Evolutionary conservation across 2,797 vertebrate species (phyloP).

Genomic region (Gobio occitaniae): DNA sequence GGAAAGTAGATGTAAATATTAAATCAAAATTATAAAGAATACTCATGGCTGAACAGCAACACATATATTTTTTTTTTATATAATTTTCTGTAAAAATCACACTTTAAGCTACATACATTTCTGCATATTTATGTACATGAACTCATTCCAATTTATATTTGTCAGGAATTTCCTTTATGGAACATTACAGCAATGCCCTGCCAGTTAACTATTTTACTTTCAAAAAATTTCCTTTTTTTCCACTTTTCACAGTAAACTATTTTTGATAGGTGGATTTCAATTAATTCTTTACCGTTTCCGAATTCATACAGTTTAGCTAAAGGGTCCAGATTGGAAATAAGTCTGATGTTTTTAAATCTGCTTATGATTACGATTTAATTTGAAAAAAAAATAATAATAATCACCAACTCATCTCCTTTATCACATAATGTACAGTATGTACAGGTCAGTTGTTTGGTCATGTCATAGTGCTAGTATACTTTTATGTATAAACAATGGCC

Average conservation of each 20-base stretch:
- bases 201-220: background rate
- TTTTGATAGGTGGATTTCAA: background rate
- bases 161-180: background rate
- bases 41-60: background rate
- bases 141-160: background rate
- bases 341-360: constrained; percentile 9
- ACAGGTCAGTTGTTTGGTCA: constrained; percentile 22
- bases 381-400: background rate
- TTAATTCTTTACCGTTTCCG: constrained; percentile 15
- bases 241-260: background rate
- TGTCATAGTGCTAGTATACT: background rate
- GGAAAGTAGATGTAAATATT: constrained; percentile 7
- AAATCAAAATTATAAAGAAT: background rate
- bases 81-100: constrained; percentile 3
- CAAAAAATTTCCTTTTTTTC: background rate
- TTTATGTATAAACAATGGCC: constrained; percentile 8
- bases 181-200: constrained; percentile 4
- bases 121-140: background rate
- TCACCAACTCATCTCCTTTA: background rate
- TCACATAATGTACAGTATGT: constrained; percentile 35
- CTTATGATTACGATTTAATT: background rate
- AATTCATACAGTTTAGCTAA: constrained; percentile 39
- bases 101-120: constrained; percentile 16
- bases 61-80: background rate
- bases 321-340: constrained; percentile 27